Evolutionary conservation across 2,113 vertebrate species (phyloP).

Genomic region (Chionomys nivalis): DNA sequence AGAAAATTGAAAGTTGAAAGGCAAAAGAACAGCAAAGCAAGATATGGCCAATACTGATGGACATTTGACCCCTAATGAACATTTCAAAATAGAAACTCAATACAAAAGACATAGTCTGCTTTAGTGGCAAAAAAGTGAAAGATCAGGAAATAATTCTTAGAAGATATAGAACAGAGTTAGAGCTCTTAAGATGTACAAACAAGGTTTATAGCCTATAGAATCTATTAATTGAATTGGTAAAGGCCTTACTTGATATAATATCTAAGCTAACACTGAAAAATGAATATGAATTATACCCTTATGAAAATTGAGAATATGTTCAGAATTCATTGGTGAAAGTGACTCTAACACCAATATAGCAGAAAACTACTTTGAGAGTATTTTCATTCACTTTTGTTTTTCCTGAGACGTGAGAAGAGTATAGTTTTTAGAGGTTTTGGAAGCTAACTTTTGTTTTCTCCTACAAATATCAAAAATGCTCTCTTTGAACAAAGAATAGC

Average conservation of each 20-base stretch:
- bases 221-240: conserved; percentile 41
- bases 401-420: neutral
- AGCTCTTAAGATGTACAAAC: conserved; percentile 56
- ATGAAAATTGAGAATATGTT: conserved; percentile 61
- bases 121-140: conserved; percentile 62
- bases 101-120: conserved; percentile 67
- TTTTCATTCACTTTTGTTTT: neutral
- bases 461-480: neutral
- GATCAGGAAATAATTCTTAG: conserved; percentile 66
- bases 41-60: conserved; percentile 66
- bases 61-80: conserved; percentile 72
- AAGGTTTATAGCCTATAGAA: conserved; percentile 62
- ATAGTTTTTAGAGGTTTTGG: neutral
- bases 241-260: conserved; percentile 60
- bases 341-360: neutral
- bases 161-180: conserved; percentile 64
- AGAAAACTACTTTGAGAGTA: conserved; percentile 21
- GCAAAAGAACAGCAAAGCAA: conserved; percentile 55
- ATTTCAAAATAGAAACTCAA: conserved; percentile 75
- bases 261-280: conserved; percentile 54
- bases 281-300: conserved; percentile 67
- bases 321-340: neutral
- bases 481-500: neutral
- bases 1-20: conserved; percentile 85
- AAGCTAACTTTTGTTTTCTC: conserved; percentile 49